A percentile compares a stretch with the other conserved stretches of the same genome.
Conservation (phyloP, 2,888 invertebrate genomes). For the Agriotes lineatus region DNA sequence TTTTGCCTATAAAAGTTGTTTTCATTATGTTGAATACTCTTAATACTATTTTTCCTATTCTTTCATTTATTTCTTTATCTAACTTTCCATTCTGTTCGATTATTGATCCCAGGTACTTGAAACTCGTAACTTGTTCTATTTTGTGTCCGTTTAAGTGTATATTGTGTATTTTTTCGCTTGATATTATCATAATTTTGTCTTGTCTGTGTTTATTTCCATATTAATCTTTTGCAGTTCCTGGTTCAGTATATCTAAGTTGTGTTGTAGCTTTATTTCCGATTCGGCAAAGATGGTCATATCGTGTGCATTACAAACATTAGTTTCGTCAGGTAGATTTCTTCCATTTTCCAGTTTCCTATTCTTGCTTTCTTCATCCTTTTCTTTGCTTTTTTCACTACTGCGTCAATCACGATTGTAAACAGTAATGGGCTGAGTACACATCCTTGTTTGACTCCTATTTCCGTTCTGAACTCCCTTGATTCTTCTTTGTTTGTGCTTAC, state of each 20-base stretch:
- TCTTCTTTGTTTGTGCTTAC: too few relatives aligned
- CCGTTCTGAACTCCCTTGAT: too few relatives aligned
- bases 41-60: neutral
- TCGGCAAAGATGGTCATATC: too few relatives aligned
- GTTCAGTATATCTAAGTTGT: neutral
- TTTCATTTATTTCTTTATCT: neutral
- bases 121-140: neutral
- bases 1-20: too few relatives aligned
- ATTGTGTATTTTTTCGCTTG: neutral
- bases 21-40: too few relatives aligned
- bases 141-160: too few relatives aligned
- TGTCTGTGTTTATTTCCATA: neutral
- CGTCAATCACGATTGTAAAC: neutral
- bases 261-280: neutral
- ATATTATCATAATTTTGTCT: neutral
- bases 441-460: too few relatives aligned
- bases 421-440: too few relatives aligned
- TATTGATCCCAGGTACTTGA: neutral
- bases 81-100: neutral
- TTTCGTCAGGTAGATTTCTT: neutral
- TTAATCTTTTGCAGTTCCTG: neutral
- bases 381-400: too few relatives aligned
- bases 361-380: neutral
- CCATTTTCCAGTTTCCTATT: neutral
- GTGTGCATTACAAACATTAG: too few relatives aligned